These are phyloP conservation scores for Bombus superbus DNA, from an alignment of 1,140 invertebrate species.

Conservation along the genomic window DNA sequence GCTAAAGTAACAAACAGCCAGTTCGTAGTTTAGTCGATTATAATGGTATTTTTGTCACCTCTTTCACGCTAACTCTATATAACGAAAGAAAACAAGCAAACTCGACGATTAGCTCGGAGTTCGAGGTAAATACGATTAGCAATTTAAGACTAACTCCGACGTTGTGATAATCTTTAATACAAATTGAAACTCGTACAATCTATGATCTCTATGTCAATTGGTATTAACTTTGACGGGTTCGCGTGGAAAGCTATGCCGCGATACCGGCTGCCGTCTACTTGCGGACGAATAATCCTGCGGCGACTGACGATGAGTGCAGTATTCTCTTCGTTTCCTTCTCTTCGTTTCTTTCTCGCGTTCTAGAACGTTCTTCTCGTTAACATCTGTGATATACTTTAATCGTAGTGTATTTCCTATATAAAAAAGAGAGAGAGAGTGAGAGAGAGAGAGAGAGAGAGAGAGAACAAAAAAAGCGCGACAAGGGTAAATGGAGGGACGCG, in stretches of 20 bases:
- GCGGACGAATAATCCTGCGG: constrained; percentile 46
- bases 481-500: not conserved
- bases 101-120: constrained; percentile 20
- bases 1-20: constrained; percentile 33
- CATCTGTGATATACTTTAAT: constrained; percentile 82
- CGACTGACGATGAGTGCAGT: constrained; percentile 48
- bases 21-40: constrained; percentile 39
- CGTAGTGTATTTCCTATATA: constrained; percentile 77
- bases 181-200: constrained; percentile 55
- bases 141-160: constrained; percentile 41
- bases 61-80: constrained; percentile 27
- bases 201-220: constrained; percentile 48
- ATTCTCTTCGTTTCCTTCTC: constrained; percentile 48
- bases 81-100: not conserved
- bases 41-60: constrained; percentile 41
- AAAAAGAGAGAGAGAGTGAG: constrained; percentile 10
- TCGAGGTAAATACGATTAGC: constrained; percentile 12
- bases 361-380: constrained; percentile 79
- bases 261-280: constrained; percentile 46
- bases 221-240: constrained; percentile 5
- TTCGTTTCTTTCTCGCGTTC: constrained; percentile 49
- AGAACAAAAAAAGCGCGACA: constrained; percentile 4
- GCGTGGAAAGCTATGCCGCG: constrained; percentile 26
- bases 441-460: not conserved
- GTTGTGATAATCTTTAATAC: constrained; percentile 57